Evolutionary conservation across 1,140 invertebrate genomes (phyloP), one percentile per base, ranked within the genome.

Genomic region (Matsumurasca onukii): DNA sequence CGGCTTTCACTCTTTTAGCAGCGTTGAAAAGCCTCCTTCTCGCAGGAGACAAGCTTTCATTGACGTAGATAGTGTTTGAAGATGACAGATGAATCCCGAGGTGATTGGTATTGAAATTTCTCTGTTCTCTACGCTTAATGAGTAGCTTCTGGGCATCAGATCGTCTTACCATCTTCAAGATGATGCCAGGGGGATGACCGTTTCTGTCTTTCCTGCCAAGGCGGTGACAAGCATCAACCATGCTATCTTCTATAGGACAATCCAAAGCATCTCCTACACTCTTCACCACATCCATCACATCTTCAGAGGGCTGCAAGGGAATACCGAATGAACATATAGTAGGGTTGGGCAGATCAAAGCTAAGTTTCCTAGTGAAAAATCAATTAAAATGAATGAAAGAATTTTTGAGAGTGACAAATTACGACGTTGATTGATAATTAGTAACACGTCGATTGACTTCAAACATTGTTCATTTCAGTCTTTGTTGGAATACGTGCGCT

Each of bases 171-270:
- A 45, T 12, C 39, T 45, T 45, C 9, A 45, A 9, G n/a, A 45
- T 45, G n/a, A 45, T 45, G 39, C n/a, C 39, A 45, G 39, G 39
- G n/a, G 39, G n/a, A 45, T n/a, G 9, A n/a, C 39, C n/a, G 39
- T 45, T 12, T 12, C 39, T n/a, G 9, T 45, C 39, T n/a, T 45
- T 45, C 39, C n/a, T 45, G 9, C 39, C 39, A 45, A 45, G 39
- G n/a, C 39, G 39, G 39, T 45, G 39, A 45, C 39, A 45, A n/a
- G 39, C 39, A 45, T 45, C 39, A 45, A 45, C n/a, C 39, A 45
- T 45, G n/a, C n/a, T 45, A 45, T 45, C n/a, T 45, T 9, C n/a
- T 12, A 45, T 45, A 45, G 9, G 9, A 9, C 9, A 12, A 12
- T 45, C n/a, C 9, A 45, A 45, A 45, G 39, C 39, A 12, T 45